These are phyloP conservation scores for Brachionichthys hirsutus DNA, from an alignment of 2,113 vertebrate genomes.

Conservation along the genomic window DNA sequence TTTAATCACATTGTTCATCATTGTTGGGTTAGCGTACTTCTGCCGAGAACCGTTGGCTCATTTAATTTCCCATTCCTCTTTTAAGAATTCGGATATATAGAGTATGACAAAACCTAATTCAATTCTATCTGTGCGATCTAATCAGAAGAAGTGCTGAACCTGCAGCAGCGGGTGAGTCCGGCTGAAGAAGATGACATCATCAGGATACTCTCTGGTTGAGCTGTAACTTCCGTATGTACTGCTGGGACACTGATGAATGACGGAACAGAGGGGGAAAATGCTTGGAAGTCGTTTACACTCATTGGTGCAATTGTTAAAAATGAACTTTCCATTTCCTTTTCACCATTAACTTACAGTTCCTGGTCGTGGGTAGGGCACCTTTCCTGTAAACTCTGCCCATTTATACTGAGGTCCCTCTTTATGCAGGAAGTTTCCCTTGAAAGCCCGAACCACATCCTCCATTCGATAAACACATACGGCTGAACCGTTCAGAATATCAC, in stretches of 20 bases:
- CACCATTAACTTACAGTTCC: constrained; percentile 76
- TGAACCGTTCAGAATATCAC: constrained; percentile 81
- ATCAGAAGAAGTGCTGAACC: constrained; percentile 48
- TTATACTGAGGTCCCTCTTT: constrained; percentile 82
- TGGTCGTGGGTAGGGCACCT: constrained; percentile 81
- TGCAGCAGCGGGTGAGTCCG: constrained; percentile 81
- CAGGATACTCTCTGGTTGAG: constrained; percentile 81
- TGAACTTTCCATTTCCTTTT: not conserved
- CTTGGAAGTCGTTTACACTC: not conserved
- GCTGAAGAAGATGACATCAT: constrained; percentile 84
- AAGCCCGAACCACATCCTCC: constrained; percentile 79
- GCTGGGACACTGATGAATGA: constrained; percentile 77
- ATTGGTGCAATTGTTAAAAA: not conserved
- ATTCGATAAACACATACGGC: constrained; percentile 82
- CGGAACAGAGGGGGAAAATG: not conserved
- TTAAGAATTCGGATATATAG: constrained; percentile 16
- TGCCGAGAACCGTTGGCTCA: not conserved
- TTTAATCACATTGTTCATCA: too few species aligned
- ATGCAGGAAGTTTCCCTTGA: constrained; percentile 82
- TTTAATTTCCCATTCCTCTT: constrained; percentile 15
- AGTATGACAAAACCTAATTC: constrained; percentile 3
- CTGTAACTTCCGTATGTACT: constrained; percentile 80
- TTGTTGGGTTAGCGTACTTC: too few species aligned
- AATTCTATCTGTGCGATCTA: constrained; percentile 17
- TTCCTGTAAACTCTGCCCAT: constrained; percentile 80